These are phyloP conservation scores for Hippasteria phrygiana DNA, from an alignment of 53 echinoderm and acorn worm species.

Conservation along the genomic window DNA sequence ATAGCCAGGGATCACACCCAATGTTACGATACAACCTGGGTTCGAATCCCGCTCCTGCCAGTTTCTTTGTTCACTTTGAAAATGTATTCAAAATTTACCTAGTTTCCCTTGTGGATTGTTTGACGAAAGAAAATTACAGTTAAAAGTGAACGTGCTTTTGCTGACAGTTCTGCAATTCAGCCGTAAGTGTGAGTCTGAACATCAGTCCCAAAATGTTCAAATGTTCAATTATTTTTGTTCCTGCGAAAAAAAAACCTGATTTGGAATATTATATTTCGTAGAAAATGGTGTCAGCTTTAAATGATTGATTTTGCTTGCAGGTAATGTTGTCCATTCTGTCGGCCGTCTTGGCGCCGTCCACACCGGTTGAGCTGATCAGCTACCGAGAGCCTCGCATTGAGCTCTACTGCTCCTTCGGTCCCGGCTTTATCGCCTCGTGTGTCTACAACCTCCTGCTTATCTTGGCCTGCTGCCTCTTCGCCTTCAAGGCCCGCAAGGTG, in stretches of 20 bases:
- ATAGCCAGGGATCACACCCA: too few relatives aligned
- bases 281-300: background rate
- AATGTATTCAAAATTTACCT: too few relatives aligned
- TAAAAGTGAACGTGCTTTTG: too few relatives aligned
- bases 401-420: constrained; percentile 67
- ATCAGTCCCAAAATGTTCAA: too few relatives aligned
- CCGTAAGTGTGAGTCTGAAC: too few relatives aligned
- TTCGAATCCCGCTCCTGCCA: too few relatives aligned
- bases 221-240: too few relatives aligned
- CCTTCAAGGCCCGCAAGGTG: constrained; percentile 85
- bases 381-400: constrained; percentile 56
- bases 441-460: constrained; percentile 81
- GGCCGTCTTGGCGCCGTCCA: constrained; percentile 74
- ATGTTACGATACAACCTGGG: too few relatives aligned
- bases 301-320: constrained; percentile 63
- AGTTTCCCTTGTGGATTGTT: too few relatives aligned
- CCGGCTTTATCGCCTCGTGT: constrained; percentile 66
- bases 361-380: constrained; percentile 58
- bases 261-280: background rate
- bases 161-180: too few relatives aligned
- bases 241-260: background rate
- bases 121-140: too few relatives aligned
- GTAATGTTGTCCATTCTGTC: constrained; percentile 67
- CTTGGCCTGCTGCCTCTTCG: constrained; percentile 81
- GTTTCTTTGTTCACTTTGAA: too few relatives aligned